Evolutionary conservation across 2,888 invertebrate species (phyloP), one percentile per base, ranked within the genome.

Genomic region (Scaptomyza tumidula): DNA sequence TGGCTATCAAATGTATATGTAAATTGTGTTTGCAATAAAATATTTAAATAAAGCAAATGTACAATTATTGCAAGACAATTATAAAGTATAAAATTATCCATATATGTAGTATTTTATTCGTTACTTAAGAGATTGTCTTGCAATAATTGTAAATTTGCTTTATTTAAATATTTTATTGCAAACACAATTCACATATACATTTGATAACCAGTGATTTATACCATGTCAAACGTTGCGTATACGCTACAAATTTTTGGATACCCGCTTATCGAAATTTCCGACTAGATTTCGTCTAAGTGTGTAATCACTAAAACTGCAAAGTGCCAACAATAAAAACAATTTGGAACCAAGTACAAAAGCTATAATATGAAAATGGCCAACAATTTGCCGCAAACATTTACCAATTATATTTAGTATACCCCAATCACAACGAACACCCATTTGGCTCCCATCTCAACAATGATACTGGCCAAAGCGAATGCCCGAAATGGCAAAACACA

Each of bases 371-470:
- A 74, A 69, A 71, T 74, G 78, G 58, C 68, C 83, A 69, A 79
- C 85, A 79, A 86, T 83, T 82, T 73, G 76, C 80, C 73, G 61
- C 78, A 77, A 77, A 74, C 86, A 81, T 67, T 74, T 74, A 55
- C 75, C 86, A 81, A 86, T 83, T 86, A 80, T 82, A 80, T 82
- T 82, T 64, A 62, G 79, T 58, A 49, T 39, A 16, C 50, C 54
- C 62, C 57, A 48, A 37, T 5, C 6, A n/a, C 13, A 14, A 24
- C 11, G 11, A 24, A 24, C 48, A 24, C n/a, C 52, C 14, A 16
- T 5, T 9, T 39, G 9, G 3, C 39, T 14, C 33, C 19, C 3
- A n/a, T 0, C 43, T 13, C 44, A 19, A 11, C 14, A 55, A 33
- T 45, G 44, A 33, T 13, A 13, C 19, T 52, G 60, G 13, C 44